phyloP scores from a whole-genome alignment of 2,113 vertebrate species.

The Pica pica region DNA sequence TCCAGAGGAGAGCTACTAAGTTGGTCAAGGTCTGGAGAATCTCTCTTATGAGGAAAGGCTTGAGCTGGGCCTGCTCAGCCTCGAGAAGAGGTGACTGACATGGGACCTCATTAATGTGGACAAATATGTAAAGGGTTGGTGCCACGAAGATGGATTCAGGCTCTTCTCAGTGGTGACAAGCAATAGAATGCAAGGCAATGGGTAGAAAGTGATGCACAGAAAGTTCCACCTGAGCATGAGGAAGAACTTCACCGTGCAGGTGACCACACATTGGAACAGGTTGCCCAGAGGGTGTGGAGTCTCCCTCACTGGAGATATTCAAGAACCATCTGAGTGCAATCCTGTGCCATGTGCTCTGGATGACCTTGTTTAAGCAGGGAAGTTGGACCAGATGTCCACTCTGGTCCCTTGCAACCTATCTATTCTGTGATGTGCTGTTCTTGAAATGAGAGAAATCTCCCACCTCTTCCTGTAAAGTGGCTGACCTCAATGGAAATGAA shows the following conservation, averaged over 20 bases:
- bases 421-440: neutral
- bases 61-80: neutral
- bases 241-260: neutral
- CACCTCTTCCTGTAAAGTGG: neutral
- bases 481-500: neutral
- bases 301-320: neutral
- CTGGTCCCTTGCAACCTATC: neutral
- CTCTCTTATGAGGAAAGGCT: neutral
- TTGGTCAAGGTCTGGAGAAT: neutral
- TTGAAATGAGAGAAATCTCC: neutral
- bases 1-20: neutral
- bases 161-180: neutral
- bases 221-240: neutral
- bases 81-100: fast-evolving
- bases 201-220: neutral
- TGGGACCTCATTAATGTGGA: neutral
- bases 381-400: neutral
- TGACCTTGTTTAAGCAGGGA: neutral
- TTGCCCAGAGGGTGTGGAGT: neutral
- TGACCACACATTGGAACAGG: neutral
- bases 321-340: neutral
- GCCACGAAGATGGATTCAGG: neutral
- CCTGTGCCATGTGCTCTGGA: neutral
- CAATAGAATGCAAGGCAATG: neutral
- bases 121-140: neutral